Conservation (phyloP, 2,797 vertebrate genomes). For the Catamblyrhynchus diadema region DNA sequence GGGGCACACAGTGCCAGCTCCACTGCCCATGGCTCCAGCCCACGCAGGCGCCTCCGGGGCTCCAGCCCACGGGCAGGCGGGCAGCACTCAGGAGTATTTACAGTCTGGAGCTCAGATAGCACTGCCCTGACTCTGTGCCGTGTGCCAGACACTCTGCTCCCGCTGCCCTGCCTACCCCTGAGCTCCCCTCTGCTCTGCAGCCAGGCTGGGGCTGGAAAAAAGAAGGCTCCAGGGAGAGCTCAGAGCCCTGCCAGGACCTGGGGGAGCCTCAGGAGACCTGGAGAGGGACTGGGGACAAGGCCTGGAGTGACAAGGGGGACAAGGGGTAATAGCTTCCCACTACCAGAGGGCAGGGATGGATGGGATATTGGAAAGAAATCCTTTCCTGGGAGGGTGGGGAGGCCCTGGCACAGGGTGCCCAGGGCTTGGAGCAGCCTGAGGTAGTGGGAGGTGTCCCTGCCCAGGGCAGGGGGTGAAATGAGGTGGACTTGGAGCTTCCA, state of each 20-base stretch:
- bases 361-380: background rate
- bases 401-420: background rate
- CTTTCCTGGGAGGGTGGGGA: background rate
- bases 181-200: background rate
- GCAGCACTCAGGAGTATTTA: background rate
- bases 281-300: background rate
- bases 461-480: background rate
- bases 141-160: rapidly evolving
- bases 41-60: rapidly evolving
- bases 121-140: rapidly evolving
- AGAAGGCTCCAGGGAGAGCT: background rate
- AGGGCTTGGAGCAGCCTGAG: background rate
- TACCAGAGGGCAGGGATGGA: background rate
- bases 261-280: background rate
- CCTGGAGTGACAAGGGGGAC: rapidly evolving
- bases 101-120: background rate
- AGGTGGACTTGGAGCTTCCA: background rate
- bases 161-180: background rate
- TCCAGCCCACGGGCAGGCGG: rapidly evolving
- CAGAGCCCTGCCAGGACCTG: background rate
- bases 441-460: background rate
- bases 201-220: background rate
- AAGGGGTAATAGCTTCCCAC: background rate
- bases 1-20: rapidly evolving
- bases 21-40: rapidly evolving